phyloP scores from a whole-genome alignment of 2,113 vertebrate species.

The Sinocyclocheilus maitianheensis region DNA sequence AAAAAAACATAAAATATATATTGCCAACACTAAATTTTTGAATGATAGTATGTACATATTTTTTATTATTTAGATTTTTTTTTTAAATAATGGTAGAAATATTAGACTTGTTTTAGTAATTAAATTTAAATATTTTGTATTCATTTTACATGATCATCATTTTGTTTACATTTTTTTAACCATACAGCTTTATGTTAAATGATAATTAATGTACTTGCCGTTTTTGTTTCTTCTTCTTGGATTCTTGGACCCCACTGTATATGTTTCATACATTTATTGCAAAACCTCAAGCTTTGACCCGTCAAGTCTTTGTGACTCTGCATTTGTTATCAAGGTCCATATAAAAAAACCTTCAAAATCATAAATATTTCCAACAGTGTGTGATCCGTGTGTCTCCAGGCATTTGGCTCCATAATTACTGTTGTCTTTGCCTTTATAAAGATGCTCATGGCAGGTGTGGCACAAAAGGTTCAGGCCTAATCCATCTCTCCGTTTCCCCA shows the following conservation, averaged over 20 bases:
- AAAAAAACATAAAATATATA: too few species aligned
- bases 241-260: not conserved
- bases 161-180: too few species aligned
- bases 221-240: not conserved
- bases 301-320: constrained; percentile 20
- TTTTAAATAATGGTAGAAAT: not conserved
- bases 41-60: not conserved
- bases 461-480: constrained; percentile 73
- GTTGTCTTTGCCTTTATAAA: constrained; percentile 48
- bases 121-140: too few species aligned
- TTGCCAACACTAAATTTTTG: not conserved
- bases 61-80: not conserved
- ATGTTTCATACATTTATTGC: not conserved
- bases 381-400: not conserved
- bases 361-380: constrained; percentile 38
- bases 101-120: too few species aligned
- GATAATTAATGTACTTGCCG: too few species aligned
- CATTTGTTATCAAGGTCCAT: not conserved
- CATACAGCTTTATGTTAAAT: too few species aligned
- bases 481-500: constrained; percentile 83
- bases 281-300: not conserved
- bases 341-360: constrained; percentile 23
- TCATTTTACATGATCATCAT: too few species aligned
- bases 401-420: constrained; percentile 46
- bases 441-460: constrained; percentile 61